Percentiles rank a stretch among this genome's conserved stretches.
Evolutionary conservation across 2,888 invertebrate genomes (phyloP).

Genomic region (Eurois occulta): DNA sequence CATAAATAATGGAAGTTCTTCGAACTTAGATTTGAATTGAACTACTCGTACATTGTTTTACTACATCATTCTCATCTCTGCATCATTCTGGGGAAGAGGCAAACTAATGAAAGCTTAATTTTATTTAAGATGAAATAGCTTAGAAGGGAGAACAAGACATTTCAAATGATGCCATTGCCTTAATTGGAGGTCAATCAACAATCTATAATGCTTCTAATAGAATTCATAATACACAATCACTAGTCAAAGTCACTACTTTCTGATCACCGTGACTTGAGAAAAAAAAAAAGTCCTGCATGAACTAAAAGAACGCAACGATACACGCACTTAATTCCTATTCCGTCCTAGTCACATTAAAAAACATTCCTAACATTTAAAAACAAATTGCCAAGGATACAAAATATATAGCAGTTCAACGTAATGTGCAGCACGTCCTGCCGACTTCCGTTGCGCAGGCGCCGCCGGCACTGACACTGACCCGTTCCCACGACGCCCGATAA

Average conservation of each 20-base stretch:
- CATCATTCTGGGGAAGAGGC: neutral
- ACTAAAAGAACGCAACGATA: constrained; percentile 1
- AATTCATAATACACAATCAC: neutral
- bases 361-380: constrained; percentile 51
- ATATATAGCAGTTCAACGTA: constrained; percentile 59
- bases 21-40: constrained; percentile 12
- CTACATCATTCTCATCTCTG: neutral
- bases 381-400: constrained; percentile 60
- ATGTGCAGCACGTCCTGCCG: constrained; percentile 76
- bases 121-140: neutral
- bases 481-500: constrained; percentile 77
- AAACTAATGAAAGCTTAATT: neutral
- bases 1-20: constrained; percentile 26
- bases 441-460: constrained; percentile 80
- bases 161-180: neutral
- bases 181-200: neutral
- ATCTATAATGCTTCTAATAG: too few species aligned
- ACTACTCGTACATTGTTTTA: constrained; percentile 9
- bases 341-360: constrained; percentile 37
- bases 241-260: neutral
- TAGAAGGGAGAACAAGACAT: neutral
- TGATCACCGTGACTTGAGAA: neutral
- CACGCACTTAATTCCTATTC: constrained; percentile 23
- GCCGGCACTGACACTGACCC: constrained; percentile 76
- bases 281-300: neutral